Base-by-base conservation (phyloP, 2,888 invertebrate species). In the Eristalis arbustorum region DNA sequence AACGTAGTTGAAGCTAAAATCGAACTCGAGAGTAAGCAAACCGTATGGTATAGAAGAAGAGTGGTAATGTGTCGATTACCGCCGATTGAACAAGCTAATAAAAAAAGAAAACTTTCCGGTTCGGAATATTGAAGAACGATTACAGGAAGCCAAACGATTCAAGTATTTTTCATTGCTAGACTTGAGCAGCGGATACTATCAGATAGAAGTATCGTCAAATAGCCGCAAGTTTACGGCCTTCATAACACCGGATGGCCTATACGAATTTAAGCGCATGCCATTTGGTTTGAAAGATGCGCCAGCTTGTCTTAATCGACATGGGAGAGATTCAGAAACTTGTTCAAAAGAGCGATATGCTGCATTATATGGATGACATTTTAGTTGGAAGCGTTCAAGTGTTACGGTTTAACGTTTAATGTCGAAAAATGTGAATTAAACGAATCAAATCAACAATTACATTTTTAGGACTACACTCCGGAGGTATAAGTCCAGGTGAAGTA, bases 91-190 rank as follows among this genome's bases (percentile, higher is more conserved):
- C 13, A n/a, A n/a, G 10, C 42, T 64, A 2, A 77, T 75, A 40
- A 40, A 18, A 3, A 88, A 80, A 63, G 66, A 88, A 62, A 66
- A 78, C 3, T 84, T 69, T 64, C 87, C 88, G 14, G 73, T 82
- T 25, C 88, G 84, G 0, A 88, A 88, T 57, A 88, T 88, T 3
- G 71, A 84, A 22, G 79, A 84, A 67, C 69, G 66, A n/a, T 69
- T 87, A 18, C 78, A 82, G 57, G 74, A 68, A 14, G 74, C 64
- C 23, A 68, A 67, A 18, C 69, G 42, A 61, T 77, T 66, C 67
- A 71, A 37, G 18, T 85, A 63, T 61, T 81, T 85, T 37, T 57
- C 85, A 40, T 61, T 71, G 22, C 31, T 66, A 14, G 88, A 84
- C 23, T 61, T 88, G 31, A 31, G 3, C 34, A 62, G 62, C n/a